A percentile compares a stretch with the other conserved stretches of the same genome.
Conservation (phyloP, 1,140 invertebrate genomes). For the Orussus abietinus region DNA sequence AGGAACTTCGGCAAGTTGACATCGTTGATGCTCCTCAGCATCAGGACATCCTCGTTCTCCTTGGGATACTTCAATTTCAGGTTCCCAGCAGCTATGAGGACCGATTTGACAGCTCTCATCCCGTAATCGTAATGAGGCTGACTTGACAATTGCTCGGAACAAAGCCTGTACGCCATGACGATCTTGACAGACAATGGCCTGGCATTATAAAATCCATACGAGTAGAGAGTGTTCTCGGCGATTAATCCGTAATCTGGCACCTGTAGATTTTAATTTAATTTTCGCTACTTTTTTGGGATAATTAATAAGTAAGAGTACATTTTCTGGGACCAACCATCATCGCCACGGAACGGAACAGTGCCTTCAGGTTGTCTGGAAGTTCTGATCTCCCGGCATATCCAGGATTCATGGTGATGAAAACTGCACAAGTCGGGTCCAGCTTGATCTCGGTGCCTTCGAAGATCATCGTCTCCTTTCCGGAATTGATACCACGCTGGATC, state of each 20-base stretch:
- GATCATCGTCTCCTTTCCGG: conserved; percentile 66
- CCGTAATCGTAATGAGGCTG: conserved; percentile 96
- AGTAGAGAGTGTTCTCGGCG: conserved; percentile 90
- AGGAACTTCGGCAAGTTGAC: conserved; percentile 93
- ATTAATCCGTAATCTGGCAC: conserved; percentile 92
- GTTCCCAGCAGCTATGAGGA: conserved; percentile 84
- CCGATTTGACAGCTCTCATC: conserved; percentile 85
- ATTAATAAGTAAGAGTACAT: not conserved
- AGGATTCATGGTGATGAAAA: conserved; percentile 97
- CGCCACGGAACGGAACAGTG: conserved; percentile 89
- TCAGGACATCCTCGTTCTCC: conserved; percentile 75
- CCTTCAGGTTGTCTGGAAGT: conserved; percentile 92
- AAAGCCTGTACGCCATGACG: conserved; percentile 87
- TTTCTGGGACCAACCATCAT: conserved; percentile 76
- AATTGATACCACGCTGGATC: conserved; percentile 75
- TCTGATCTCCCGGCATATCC: conserved; percentile 89
- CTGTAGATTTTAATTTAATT: conserved; percentile 21
- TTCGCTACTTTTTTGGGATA: not conserved
- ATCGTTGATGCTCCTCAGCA: conserved; percentile 86
- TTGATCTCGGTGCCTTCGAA: conserved; percentile 88
- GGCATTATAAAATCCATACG: conserved; percentile 88
- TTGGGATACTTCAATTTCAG: conserved; percentile 87
- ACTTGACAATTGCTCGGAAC: conserved; percentile 91
- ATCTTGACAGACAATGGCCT: conserved; percentile 90
- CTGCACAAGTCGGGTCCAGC: conserved; percentile 86